These are phyloP conservation scores for Oreochromis aureus DNA, from an alignment of 2,113 vertebrate species.

Conservation along the genomic window DNA sequence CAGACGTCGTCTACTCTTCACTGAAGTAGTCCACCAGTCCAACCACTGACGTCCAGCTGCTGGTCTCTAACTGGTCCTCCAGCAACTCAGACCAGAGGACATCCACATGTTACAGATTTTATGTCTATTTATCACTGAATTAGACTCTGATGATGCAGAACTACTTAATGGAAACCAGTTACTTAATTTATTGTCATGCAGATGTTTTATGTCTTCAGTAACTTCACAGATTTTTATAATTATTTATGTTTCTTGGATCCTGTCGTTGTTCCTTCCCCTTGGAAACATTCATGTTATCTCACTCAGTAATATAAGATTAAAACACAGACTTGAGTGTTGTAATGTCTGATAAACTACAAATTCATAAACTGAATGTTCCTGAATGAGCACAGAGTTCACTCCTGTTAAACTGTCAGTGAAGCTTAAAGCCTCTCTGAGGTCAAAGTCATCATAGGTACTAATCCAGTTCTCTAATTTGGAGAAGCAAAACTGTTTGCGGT, in stretches of 20 bases:
- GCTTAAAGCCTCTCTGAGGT: background rate
- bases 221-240: background rate
- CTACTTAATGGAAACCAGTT: background rate
- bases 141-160: background rate
- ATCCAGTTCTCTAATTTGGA: background rate
- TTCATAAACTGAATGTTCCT: background rate
- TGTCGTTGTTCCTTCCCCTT: background rate
- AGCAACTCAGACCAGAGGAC: too few relatives aligned
- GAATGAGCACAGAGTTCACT: background rate
- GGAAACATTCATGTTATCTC: background rate
- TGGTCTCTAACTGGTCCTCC: too few relatives aligned
- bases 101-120: too few relatives aligned
- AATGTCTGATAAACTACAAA: background rate
- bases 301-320: background rate
- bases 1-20: too few relatives aligned
- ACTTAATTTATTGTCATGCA: background rate
- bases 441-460: background rate
- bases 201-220: background rate
- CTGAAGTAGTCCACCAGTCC: too few relatives aligned
- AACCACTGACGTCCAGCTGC: too few relatives aligned
- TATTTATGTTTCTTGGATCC: background rate
- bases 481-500: background rate
- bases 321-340: accelerated
- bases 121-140: background rate
- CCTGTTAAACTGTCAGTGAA: background rate